phyloP scores from a whole-genome alignment of 2,113 vertebrate species.

The Thunnus maccoyii region DNA sequence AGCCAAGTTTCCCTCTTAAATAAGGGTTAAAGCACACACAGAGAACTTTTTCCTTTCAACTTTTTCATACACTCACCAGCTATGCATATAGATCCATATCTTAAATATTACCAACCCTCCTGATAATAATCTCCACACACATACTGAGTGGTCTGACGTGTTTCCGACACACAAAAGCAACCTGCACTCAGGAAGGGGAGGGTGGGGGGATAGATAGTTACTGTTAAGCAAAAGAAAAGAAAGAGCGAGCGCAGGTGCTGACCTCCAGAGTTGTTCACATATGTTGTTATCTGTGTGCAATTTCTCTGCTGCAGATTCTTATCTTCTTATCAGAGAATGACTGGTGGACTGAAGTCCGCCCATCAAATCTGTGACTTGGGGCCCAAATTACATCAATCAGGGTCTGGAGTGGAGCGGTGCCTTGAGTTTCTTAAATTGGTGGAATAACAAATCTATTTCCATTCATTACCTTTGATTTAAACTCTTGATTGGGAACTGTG shows the following conservation, averaged over 20 bases:
- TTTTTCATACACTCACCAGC: slow-evolving; percentile 73
- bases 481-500: slow-evolving; percentile 55
- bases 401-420: slow-evolving; percentile 43
- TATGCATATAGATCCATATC: slow-evolving; percentile 78
- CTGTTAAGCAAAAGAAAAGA: slow-evolving; percentile 51
- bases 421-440: slow-evolving; percentile 52
- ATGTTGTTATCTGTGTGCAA: slow-evolving; percentile 82
- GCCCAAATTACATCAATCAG: slow-evolving; percentile 73
- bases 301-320: slow-evolving; percentile 81
- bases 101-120: slow-evolving; percentile 80
- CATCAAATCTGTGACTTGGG: slow-evolving; percentile 64
- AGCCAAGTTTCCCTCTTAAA: slow-evolving; percentile 48
- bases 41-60: slow-evolving; percentile 66
- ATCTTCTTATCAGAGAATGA: slow-evolving; percentile 80
- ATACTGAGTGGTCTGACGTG: slow-evolving; percentile 65
- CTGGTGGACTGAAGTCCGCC: slow-evolving; percentile 69
- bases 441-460: slow-evolving; percentile 51
- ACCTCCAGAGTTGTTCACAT: slow-evolving; percentile 82
- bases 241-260: slow-evolving; percentile 81
- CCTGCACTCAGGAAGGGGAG: slow-evolving; percentile 61
- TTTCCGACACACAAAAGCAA: slow-evolving; percentile 78
- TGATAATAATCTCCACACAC: slow-evolving; percentile 77
- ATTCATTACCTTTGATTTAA: slow-evolving; percentile 56
- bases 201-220: slow-evolving; percentile 20
- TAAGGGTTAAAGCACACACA: slow-evolving; percentile 30